Conservation (phyloP, 2,797 vertebrate genomes). For the Eleutherodactylus coqui region DNA sequence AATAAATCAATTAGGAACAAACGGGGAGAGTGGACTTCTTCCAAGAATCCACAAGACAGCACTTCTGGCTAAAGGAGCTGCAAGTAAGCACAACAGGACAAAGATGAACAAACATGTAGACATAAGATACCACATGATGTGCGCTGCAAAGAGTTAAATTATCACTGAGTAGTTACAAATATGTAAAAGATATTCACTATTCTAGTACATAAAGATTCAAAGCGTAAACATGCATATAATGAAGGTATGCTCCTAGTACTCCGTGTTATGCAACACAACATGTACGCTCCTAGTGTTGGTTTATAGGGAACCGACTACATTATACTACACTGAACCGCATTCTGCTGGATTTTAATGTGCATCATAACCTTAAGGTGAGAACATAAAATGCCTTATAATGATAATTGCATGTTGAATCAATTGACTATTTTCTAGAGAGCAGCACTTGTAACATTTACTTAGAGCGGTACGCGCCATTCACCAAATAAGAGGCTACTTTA, state of each 20-base stretch:
- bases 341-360: conserved; percentile 22
- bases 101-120: background rate
- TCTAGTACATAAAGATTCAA: background rate
- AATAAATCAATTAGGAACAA: too few relatives aligned
- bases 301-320: background rate
- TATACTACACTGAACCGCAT: conserved; percentile 37
- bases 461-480: background rate
- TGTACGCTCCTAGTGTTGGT: background rate
- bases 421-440: background rate
- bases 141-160: background rate
- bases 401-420: background rate
- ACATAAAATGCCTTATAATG: conserved; percentile 10
- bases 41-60: too few relatives aligned
- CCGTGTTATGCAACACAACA: background rate
- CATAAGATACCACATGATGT: too few relatives aligned
- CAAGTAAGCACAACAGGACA: background rate
- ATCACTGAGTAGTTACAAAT: background rate
- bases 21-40: too few relatives aligned
- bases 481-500: background rate
- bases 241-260: background rate
- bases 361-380: conserved; percentile 7
- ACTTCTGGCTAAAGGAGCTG: too few relatives aligned
- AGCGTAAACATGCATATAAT: background rate
- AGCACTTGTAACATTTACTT: background rate
- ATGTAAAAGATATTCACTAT: background rate